Base-by-base conservation (phyloP, 2,888 invertebrate species). In the Athalia cordata region DNA sequence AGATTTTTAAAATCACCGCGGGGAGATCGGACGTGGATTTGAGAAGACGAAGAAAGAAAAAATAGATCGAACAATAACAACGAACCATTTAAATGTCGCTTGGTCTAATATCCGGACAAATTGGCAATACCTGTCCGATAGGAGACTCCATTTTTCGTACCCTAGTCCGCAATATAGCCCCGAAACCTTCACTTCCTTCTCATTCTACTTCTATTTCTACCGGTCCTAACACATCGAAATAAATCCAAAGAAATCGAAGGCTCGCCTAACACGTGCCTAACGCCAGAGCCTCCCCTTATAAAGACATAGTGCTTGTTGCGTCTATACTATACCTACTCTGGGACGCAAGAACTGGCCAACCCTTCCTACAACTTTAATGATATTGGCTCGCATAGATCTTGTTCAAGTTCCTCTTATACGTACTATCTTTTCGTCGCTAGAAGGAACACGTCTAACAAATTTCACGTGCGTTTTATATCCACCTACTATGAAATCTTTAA, bases 291-390 rank as follows among this genome's bases (percentile, higher is more conserved):
- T 45, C 5, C 64, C 49, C 62, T 78, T 78, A 78, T 78, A 78
- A 55, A 78, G 78, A 78, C 74, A 64, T 78, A 78, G 64, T 64
- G 72, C 52, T 68, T 29, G 75, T 77, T 67, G 68, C 77, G 59
- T 15, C 13, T 50, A 61, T 29, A 29, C 29, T 29, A 29, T 29
- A 29, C 29, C 29, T 29, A 29, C 29, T 29, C 61, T 50, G 15
- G 50, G 61, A 68, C 61, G 45, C 29, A 29, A 29, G 77, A 49
- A 43, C 45, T 15, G 15, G 57, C 77, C 78, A 72, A 74, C 78
- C 78, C 55, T 65, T 74, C 70, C 74, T 78, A 74, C 78, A 78
- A 78, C 43, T 78, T 78, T 78, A 78, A 78, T 78, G 72, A 78
- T 78, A 78, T 78, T 78, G 72, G 70, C 47, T 52, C 15, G 61